These are phyloP conservation scores for Dolomedes plantarius DNA, from an alignment of 2,888 invertebrate genomes.

Conservation along the genomic window DNA sequence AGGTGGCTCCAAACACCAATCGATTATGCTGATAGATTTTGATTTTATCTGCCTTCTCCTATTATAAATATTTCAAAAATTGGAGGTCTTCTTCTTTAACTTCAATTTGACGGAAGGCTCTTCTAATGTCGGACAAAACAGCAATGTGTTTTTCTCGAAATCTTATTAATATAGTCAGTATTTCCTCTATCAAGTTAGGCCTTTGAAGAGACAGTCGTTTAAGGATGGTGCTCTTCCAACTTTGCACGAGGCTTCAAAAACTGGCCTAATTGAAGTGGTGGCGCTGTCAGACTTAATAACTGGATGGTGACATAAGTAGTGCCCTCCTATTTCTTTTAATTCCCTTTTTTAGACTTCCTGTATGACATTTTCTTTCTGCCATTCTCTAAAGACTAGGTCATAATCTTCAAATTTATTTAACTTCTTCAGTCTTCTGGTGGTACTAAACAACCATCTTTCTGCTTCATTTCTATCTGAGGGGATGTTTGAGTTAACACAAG, in stretches of 20 bases:
- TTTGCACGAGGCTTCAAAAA: background rate
- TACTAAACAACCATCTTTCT: too few relatives aligned
- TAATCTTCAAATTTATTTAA: too few relatives aligned
- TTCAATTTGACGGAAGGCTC: background rate
- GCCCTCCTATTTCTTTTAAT: background rate
- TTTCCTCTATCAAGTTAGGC: too few relatives aligned
- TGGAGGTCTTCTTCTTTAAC: background rate
- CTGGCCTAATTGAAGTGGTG: background rate
- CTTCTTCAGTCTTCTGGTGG: background rate
- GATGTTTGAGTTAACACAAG: background rate
- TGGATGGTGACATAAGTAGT: background rate
- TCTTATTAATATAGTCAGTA: background rate
- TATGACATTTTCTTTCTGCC: background rate
- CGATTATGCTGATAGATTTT: background rate
- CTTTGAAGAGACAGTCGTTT: conserved; percentile 1
- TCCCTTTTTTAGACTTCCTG: background rate
- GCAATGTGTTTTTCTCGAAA: background rate
- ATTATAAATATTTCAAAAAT: background rate
- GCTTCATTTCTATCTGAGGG: too few relatives aligned
- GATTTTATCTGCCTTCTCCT: background rate
- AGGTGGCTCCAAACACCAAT: background rate
- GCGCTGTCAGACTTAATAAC: background rate
- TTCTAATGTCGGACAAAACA: background rate
- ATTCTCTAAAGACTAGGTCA: background rate
- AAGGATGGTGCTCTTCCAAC: conserved; percentile 3